phyloP scores from a whole-genome alignment of 2,113 vertebrate species.

The Lagopus leucura region DNA sequence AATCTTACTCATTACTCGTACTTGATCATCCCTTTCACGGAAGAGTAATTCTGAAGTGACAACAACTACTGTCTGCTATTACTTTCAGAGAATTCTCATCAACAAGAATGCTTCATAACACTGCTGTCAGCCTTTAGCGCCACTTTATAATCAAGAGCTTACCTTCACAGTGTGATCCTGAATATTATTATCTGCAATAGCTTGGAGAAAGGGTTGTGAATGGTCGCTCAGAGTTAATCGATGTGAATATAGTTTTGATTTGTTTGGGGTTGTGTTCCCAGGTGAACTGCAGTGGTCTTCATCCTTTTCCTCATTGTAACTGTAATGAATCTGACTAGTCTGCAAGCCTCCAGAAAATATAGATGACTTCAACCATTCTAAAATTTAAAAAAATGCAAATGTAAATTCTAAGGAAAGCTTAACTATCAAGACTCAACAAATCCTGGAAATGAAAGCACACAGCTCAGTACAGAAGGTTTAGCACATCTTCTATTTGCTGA shows the following conservation, averaged over 20 bases:
- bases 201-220: constrained; percentile 95
- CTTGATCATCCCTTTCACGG: neutral
- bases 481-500: neutral
- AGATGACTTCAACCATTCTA: constrained; percentile 96
- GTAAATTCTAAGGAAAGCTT: neutral
- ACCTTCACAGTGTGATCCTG: constrained; percentile 99
- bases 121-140: neutral
- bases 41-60: neutral
- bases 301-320: constrained; percentile 99
- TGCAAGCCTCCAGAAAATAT: constrained; percentile 97
- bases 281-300: constrained; percentile 96
- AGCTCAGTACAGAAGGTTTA: neutral
- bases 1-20: neutral
- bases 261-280: constrained; percentile 90
- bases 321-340: constrained; percentile 98
- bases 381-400: neutral
- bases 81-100: neutral
- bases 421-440: neutral
- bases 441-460: neutral
- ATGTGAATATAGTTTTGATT: constrained; percentile 87
- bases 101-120: neutral
- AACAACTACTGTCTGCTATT: neutral
- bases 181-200: constrained; percentile 94
- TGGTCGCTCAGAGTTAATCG: constrained; percentile 90
- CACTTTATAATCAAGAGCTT: neutral